Percentiles rank a stretch among this genome's conserved stretches.
Evolutionary conservation across 2,797 vertebrate genomes (phyloP).

Genomic region (Pantherophis alleghaniensis): DNA sequence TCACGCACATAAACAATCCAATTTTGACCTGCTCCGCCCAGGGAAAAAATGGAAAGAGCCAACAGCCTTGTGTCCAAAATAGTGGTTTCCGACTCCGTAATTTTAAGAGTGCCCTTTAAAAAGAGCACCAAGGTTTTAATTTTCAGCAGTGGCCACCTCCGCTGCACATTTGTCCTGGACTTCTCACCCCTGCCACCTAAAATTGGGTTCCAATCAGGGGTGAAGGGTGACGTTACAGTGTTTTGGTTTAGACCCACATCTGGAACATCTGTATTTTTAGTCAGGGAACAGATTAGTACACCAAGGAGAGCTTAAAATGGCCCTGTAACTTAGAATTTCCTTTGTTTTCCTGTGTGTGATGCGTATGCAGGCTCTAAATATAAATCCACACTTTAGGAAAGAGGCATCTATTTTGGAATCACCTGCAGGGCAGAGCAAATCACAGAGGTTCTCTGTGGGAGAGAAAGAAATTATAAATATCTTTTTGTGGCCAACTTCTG

Average conservation of each 20-base stretch:
- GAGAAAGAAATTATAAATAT: neutral
- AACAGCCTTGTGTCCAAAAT: neutral
- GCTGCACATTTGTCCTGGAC: neutral
- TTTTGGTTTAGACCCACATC: neutral
- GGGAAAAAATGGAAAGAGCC: too few species aligned
- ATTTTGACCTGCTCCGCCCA: neutral
- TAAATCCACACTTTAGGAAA: neutral
- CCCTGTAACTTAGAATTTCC: neutral
- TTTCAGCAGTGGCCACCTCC: neutral
- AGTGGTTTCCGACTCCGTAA: neutral
- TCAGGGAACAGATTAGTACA: neutral
- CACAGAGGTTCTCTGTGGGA: neutral
- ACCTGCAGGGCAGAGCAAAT: neutral
- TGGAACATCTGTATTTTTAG: constrained; percentile 2
- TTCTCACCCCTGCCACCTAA: neutral
- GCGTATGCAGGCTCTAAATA: neutral
- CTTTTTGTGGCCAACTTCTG: neutral
- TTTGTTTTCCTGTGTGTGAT: neutral
- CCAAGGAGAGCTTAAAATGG: neutral
- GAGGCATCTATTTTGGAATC: neutral
- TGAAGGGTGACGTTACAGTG: neutral
- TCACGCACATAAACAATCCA: neutral
- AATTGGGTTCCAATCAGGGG: neutral
- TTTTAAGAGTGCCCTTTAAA: neutral
- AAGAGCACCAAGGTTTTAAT: neutral